Percentiles rank a stretch among this genome's conserved stretches.
Evolutionary conservation across 2,888 invertebrate species (phyloP).

Genomic region (Eupithecia inturbata): DNA sequence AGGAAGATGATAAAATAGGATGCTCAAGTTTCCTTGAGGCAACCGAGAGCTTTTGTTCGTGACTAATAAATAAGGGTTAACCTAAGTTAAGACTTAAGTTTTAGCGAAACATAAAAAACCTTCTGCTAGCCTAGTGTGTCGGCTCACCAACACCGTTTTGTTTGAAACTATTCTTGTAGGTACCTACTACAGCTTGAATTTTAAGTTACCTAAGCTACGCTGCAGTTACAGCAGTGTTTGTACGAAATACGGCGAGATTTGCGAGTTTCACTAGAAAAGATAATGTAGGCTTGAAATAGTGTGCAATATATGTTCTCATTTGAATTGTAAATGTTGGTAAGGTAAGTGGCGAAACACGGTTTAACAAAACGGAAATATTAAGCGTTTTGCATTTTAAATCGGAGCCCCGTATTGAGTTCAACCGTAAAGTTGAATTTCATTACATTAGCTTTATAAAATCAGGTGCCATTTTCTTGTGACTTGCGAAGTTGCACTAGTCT

Average conservation of each 20-base stretch:
- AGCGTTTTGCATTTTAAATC: constrained; percentile 37
- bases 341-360: constrained; percentile 31
- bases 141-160: neutral
- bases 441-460: constrained; percentile 30
- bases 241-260: constrained; percentile 23
- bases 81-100: neutral
- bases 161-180: neutral
- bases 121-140: neutral
- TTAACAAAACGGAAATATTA: constrained; percentile 32
- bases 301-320: constrained; percentile 35
- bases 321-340: constrained; percentile 34
- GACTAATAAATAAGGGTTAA: neutral
- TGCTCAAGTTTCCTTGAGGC: neutral
- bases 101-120: neutral
- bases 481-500: neutral
- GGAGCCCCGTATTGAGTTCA: constrained; percentile 23
- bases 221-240: constrained; percentile 9
- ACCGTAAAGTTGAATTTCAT: constrained; percentile 19
- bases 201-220: constrained; percentile 1
- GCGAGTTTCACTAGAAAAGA: constrained; percentile 29
- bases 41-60: neutral
- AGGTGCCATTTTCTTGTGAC: constrained; percentile 20
- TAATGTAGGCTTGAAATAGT: constrained; percentile 30
- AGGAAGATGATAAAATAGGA: neutral
- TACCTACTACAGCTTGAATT: neutral